A percentile compares a stretch with the other conserved stretches of the same genome.
These are phyloP conservation scores for Litoditis marina DNA, from an alignment of 2,888 invertebrate genomes.

Conservation along the genomic window DNA sequence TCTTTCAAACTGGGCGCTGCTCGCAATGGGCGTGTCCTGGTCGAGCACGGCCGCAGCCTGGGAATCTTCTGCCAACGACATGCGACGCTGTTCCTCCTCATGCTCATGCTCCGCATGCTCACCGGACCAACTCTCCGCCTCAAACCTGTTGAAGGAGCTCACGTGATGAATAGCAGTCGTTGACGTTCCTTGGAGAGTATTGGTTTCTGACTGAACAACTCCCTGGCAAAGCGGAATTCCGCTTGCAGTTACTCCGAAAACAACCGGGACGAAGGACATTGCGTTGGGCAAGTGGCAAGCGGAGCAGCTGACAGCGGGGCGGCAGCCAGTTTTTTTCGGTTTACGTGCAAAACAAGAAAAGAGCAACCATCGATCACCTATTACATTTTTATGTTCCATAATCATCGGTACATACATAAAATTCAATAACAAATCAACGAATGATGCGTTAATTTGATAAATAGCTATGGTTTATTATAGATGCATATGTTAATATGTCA, in stretches of 20 bases:
- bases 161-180: constrained; percentile 35
- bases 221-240: constrained; percentile 20
- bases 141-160: constrained; percentile 31
- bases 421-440: no score
- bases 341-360: no score
- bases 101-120: constrained; percentile 39
- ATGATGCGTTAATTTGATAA: no score
- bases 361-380: no score
- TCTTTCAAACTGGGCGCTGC: constrained; percentile 43
- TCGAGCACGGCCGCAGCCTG: constrained; percentile 12
- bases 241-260: constrained; percentile 31
- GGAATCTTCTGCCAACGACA: constrained; percentile 10
- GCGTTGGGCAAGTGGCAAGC: background rate
- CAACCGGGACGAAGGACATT: constrained; percentile 15
- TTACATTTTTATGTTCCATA: no score
- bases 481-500: no score
- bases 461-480: no score
- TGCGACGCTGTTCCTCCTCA: constrained; percentile 12
- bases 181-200: background rate
- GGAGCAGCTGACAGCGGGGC: background rate
- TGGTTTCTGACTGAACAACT: no score
- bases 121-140: constrained; percentile 46
- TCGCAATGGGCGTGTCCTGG: constrained; percentile 45
- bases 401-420: no score
- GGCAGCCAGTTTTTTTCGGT: constrained; percentile 5